phyloP scores from a whole-genome alignment of 2,888 invertebrate genomes.

The Tachina fera region DNA sequence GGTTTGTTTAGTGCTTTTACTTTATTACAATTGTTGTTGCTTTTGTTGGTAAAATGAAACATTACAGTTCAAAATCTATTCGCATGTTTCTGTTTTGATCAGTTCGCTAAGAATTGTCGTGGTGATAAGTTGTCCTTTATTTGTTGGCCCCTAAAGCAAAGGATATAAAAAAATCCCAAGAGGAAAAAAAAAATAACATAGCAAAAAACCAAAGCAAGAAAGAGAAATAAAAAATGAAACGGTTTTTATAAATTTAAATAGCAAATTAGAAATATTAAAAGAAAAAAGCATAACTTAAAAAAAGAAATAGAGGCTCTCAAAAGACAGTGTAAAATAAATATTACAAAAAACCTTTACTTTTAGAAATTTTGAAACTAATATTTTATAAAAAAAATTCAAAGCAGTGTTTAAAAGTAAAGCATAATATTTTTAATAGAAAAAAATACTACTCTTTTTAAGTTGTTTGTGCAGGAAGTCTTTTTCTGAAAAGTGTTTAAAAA shows the following conservation, averaged over 20 bases:
- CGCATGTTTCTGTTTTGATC: constrained; percentile 84
- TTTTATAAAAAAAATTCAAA: neutral
- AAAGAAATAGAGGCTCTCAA: neutral
- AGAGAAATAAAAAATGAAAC: constrained; percentile 12
- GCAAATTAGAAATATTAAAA: constrained; percentile 3
- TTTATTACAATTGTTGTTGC: constrained; percentile 29
- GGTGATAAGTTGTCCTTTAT: constrained; percentile 71
- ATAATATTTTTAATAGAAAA: neutral
- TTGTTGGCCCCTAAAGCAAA: constrained; percentile 16
- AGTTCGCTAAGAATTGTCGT: constrained; percentile 83
- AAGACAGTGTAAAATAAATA: neutral
- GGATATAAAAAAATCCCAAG: constrained; percentile 18
- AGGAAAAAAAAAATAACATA: constrained; percentile 6
- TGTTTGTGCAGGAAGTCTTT: constrained; percentile 29
- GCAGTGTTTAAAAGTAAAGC: constrained; percentile 48
- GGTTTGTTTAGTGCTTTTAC: constrained; percentile 18
- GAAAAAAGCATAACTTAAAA: neutral
- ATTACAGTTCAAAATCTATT: constrained; percentile 79
- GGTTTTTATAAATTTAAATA: constrained; percentile 20
- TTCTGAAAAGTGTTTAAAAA: constrained; percentile 72
- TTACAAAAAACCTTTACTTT: constrained; percentile 24
- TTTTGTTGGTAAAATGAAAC: constrained; percentile 42
- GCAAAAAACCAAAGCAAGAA: neutral
- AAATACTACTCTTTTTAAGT: neutral
- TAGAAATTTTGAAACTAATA: constrained; percentile 26